Conservation (phyloP, 2,888 invertebrate species). For the Chouioia cunea region DNA sequence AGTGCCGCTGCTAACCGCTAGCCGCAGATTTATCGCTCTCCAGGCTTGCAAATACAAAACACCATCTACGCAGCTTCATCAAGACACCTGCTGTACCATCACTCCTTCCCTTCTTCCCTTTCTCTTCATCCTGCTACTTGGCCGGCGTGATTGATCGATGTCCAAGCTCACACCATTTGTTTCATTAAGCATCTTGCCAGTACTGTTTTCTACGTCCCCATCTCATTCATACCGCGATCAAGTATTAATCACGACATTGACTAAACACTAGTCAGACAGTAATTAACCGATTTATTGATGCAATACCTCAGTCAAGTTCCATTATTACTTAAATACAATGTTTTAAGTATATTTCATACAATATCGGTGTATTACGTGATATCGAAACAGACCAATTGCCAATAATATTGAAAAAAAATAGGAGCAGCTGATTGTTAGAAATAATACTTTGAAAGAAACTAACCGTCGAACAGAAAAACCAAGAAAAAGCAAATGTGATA, state of each 20-base stretch:
- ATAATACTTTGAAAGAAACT: too few relatives aligned
- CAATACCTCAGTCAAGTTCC: too few relatives aligned
- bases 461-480: too few relatives aligned
- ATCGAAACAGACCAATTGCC: too few relatives aligned
- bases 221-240: background rate
- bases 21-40: slow-evolving; percentile 61
- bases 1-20: slow-evolving; percentile 33
- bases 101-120: background rate
- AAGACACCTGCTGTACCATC: background rate
- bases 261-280: slow-evolving; percentile 3
- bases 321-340: too few relatives aligned
- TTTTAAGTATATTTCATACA: too few relatives aligned
- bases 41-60: slow-evolving; percentile 4
- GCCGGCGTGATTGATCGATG: slow-evolving; percentile 27
- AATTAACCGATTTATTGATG: too few relatives aligned
- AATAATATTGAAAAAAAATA: too few relatives aligned
- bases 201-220: background rate
- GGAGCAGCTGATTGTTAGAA: too few relatives aligned
- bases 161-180: slow-evolving; percentile 2
- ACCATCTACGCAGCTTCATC: background rate
- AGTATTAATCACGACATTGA: background rate
- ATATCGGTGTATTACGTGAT: too few relatives aligned
- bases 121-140: background rate
- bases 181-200: slow-evolving; percentile 26
- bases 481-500: too few relatives aligned